phyloP scores from a whole-genome alignment of 2,888 invertebrate species.

The Apamea epomidion region DNA sequence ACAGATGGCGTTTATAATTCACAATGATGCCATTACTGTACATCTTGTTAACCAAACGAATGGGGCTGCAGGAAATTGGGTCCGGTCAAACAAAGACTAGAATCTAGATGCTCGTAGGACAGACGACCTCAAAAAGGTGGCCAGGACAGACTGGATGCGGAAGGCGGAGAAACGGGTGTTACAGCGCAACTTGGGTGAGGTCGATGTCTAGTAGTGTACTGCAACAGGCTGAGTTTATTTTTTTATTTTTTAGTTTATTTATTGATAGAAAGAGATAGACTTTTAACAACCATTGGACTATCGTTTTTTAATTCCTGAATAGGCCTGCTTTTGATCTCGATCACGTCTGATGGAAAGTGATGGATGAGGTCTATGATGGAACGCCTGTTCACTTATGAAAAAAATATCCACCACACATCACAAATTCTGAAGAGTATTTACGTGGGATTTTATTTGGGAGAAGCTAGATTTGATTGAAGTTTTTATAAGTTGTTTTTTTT shows the following conservation, averaged over 20 bases:
- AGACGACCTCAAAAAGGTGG: neutral
- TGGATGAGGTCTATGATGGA: no score
- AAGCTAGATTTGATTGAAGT: neutral
- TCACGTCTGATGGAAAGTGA: no score
- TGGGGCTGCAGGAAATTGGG: neutral
- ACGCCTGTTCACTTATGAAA: neutral
- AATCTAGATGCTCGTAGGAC: no score
- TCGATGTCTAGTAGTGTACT: no score
- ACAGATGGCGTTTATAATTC: constrained; percentile 64
- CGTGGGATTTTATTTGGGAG: neutral
- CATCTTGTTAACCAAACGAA: constrained; percentile 16
- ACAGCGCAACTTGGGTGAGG: no score
- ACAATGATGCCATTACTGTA: constrained; percentile 59
- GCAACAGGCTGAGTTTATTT: neutral
- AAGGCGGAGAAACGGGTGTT: no score
- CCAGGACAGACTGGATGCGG: no score
- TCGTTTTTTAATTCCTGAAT: no score
- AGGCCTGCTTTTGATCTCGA: no score
- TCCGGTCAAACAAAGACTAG: no score
- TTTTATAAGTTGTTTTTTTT: neutral
- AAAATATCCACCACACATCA: neutral
- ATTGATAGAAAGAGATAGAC: neutral
- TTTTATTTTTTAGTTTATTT: no score
- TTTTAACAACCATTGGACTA: neutral
- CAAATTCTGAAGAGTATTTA: neutral